Evolutionary conservation across 1,140 invertebrate species (phyloP).

Genomic region (Drosophila sechellia): DNA sequence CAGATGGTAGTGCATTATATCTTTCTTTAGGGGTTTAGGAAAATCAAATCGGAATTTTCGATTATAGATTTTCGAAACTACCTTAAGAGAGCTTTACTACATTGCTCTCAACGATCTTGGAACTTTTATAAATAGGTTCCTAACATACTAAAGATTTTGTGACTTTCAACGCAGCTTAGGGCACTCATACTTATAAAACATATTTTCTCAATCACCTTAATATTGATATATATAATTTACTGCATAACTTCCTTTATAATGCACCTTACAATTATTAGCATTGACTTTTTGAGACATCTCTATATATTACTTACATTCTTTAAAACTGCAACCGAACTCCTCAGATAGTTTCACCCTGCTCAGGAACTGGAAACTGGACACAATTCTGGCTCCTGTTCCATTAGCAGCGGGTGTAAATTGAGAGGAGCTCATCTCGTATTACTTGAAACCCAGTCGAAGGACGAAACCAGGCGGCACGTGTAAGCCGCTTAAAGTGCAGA

Average conservation of each 20-base stretch:
- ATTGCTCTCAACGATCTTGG: neutral
- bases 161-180: constrained; percentile 62
- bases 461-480: constrained; percentile 60
- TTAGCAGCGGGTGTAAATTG: constrained; percentile 51
- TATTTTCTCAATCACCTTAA: too few relatives aligned
- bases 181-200: too few relatives aligned
- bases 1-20: neutral
- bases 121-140: constrained; percentile 16
- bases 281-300: too few relatives aligned
- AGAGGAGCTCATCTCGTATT: constrained; percentile 40
- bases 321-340: neutral
- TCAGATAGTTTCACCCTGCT: neutral
- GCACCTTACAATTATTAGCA: too few relatives aligned
- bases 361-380: constrained; percentile 18
- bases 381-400: constrained; percentile 15
- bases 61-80: constrained; percentile 3
- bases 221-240: neutral
- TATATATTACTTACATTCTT: neutral
- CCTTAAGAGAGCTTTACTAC: neutral
- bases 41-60: neutral
- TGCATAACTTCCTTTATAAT: too few relatives aligned
- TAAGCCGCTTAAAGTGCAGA: constrained; percentile 55
- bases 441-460: constrained; percentile 18
- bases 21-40: constrained; percentile 8
- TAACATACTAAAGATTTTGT: constrained; percentile 40